Percentiles rank a stretch among this genome's conserved stretches.
phyloP scores from a whole-genome alignment of 2,888 invertebrate species.

The Apamea anceps region DNA sequence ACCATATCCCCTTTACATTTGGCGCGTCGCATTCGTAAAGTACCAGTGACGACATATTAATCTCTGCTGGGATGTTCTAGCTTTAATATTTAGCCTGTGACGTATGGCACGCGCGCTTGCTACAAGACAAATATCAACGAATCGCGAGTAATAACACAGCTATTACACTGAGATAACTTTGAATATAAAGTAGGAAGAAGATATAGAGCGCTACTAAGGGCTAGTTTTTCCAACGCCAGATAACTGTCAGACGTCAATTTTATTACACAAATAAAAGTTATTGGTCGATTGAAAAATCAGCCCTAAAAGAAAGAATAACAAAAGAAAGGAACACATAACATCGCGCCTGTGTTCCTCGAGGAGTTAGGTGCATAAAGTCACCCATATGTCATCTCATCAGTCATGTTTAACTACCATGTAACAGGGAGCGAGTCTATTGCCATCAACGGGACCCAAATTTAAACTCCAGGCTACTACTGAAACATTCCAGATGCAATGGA shows the following conservation, averaged over 20 bases:
- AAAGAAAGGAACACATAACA: background rate
- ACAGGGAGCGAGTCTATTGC: no score
- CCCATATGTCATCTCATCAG: no score
- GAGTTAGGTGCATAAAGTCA: no score
- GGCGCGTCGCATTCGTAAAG: slow-evolving; percentile 73
- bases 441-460: no score
- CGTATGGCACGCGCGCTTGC: slow-evolving; percentile 65
- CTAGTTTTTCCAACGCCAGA: no score
- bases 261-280: no score
- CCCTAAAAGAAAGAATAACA: background rate
- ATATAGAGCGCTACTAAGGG: slow-evolving; percentile 6
- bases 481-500: no score
- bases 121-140: slow-evolving; percentile 68
- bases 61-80: slow-evolving; percentile 75
- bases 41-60: slow-evolving; percentile 83
- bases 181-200: slow-evolving; percentile 7
- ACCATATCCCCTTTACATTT: slow-evolving; percentile 62
- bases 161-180: slow-evolving; percentile 43
- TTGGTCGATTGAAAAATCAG: no score
- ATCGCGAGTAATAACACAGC: slow-evolving; percentile 46
- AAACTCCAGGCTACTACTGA: no score
- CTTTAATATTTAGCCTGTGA: slow-evolving; percentile 76
- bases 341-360: no score
- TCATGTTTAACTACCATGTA: no score
- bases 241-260: no score